Evolutionary conservation across 2,113 vertebrate genomes (phyloP).

Genomic region (Embiotoca jacksoni): DNA sequence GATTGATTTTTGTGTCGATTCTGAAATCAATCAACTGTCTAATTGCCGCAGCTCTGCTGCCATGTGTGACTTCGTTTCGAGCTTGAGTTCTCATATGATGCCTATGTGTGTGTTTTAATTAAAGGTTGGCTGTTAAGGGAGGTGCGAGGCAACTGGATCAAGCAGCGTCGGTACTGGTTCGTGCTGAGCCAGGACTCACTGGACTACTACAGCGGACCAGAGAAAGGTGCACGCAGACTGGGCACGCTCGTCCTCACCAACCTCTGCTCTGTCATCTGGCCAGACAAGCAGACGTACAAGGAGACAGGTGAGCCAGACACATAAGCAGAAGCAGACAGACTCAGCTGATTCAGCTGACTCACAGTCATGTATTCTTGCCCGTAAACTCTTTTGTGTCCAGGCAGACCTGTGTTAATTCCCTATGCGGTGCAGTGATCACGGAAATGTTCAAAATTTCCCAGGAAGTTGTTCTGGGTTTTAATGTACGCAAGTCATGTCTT

Average conservation of each 20-base stretch:
- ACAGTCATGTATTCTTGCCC: neutral
- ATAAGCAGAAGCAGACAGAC: neutral
- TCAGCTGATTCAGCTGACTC: conserved; percentile 32
- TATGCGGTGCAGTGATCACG: conserved; percentile 13
- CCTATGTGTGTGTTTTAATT: conserved; percentile 20
- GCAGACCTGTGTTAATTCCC: conserved; percentile 29
- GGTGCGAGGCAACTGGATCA: conserved; percentile 90
- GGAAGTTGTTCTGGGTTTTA: conserved; percentile 26
- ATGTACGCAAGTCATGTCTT: conserved; percentile 21
- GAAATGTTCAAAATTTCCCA: conserved; percentile 20
- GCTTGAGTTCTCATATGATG: conserved; percentile 2
- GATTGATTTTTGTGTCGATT: neutral
- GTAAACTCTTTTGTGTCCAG: conserved; percentile 26
- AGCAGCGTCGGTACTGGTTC: conserved; percentile 94
- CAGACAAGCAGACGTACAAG: conserved; percentile 93
- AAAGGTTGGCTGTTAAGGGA: conserved; percentile 95
- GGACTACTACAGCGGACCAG: conserved; percentile 92
- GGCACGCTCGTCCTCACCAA: conserved; percentile 95
- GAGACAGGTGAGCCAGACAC: conserved; percentile 88
- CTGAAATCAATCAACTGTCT: neutral
- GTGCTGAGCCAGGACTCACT: conserved; percentile 93
- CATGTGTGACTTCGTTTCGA: neutral
- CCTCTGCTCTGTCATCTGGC: conserved; percentile 95
- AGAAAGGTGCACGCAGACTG: conserved; percentile 88
- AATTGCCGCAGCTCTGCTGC: neutral